phyloP scores from a whole-genome alignment of 2,113 vertebrate genomes.

The Lagopus muta region DNA sequence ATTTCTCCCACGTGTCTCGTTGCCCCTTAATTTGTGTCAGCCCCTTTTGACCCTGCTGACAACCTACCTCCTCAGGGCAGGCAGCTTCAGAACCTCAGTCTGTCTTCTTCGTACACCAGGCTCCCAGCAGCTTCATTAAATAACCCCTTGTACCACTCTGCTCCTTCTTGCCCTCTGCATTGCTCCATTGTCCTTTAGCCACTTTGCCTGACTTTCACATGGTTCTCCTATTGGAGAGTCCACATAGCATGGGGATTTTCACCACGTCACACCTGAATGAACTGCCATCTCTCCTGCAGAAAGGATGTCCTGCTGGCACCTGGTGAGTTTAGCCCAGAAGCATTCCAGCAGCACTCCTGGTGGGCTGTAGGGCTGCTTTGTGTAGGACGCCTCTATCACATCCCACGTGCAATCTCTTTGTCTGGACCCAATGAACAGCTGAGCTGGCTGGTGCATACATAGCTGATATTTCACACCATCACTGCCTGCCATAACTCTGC shows the following conservation, averaged over 20 bases:
- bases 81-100: neutral
- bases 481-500: neutral
- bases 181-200: neutral
- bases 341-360: rapidly evolving
- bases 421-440: neutral
- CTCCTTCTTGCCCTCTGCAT: neutral
- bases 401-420: neutral
- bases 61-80: neutral
- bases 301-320: no score
- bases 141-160: neutral
- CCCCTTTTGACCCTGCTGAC: neutral
- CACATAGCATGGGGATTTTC: rapidly evolving
- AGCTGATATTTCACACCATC: neutral
- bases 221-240: neutral
- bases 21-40: neutral
- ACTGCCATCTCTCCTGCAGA: neutral
- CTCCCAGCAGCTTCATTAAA: neutral
- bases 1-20: rapidly evolving
- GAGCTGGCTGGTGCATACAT: rapidly evolving
- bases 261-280: rapidly evolving
- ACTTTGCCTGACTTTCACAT: neutral
- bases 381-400: neutral
- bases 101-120: neutral
- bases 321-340: neutral
- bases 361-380: neutral